Conservation (phyloP, 64 coral and sea anemone species). For the Cladopsammia gracilis region DNA sequence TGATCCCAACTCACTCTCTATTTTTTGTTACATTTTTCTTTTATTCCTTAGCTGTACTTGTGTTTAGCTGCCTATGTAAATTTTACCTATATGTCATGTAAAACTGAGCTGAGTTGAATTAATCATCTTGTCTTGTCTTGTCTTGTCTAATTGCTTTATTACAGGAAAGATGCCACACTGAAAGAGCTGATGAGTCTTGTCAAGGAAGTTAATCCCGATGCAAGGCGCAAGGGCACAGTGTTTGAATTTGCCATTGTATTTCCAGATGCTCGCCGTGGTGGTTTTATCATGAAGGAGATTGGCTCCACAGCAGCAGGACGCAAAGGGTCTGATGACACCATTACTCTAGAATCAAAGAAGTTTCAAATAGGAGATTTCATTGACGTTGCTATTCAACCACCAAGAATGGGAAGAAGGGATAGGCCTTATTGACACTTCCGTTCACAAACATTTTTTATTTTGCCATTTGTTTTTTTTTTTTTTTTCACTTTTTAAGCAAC, state of each 20-base stretch:
- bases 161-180: conserved; percentile 97
- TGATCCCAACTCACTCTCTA: too few species aligned
- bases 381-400: conserved; percentile 96
- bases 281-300: conserved; percentile 96
- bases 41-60: too few species aligned
- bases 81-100: too few species aligned
- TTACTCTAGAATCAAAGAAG: conserved; percentile 97
- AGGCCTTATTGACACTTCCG: conserved; percentile 49
- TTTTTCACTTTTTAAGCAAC: background rate
- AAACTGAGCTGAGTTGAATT: too few species aligned
- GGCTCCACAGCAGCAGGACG: conserved; percentile 86
- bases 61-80: too few species aligned
- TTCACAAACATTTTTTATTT: background rate
- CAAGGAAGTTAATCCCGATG: conserved; percentile 98
- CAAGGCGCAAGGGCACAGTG: conserved; percentile 87
- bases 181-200: conserved; percentile 99
- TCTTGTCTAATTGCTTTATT: background rate
- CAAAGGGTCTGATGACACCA: conserved; percentile 80
- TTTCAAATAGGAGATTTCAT: conserved; percentile 99
- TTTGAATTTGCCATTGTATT: conserved; percentile 98
- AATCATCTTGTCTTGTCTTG: background rate
- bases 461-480: background rate
- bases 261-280: conserved; percentile 90
- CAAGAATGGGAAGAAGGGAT: conserved; percentile 74
- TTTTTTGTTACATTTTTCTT: too few species aligned